Base-by-base conservation (phyloP, 2,113 vertebrate species). In the Pachypanchax playfairii region DNA sequence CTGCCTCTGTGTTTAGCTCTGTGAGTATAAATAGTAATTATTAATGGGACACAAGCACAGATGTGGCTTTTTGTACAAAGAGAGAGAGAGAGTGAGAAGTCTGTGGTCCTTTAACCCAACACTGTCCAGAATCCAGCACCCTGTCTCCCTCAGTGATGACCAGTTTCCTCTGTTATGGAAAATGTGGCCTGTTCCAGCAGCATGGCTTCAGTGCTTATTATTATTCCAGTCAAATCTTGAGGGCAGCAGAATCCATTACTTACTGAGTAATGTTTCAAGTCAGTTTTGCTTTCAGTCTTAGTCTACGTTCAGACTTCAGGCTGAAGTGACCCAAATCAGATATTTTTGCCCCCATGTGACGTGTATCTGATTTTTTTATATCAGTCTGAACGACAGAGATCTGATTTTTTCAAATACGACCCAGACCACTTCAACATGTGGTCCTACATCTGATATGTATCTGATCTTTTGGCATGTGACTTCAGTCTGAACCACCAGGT, bases 41-140 rank as follows among this genome's bases (percentile, higher is more conserved):
- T 87, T 87, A 83, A 88, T 87, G 86, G 59, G 60, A 75, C 28
- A 42, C 43, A 42, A 69, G 63, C 66, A 52, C 82, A 87, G 81
- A 85, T 86, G 80, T 80, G 59, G 49, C 46, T 39, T 21, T 50
- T 57, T 43, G 31, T 28, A 2, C 39, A 57, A 15, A 26, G 44
- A 42, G 28, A 25, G 20, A 39, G 48, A 41, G 38, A 25, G 18
- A 44, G 47, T 6, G 4, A 26, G 49, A 46, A 1, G 15, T 62
- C 15, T 59, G 53, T 64, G 51, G 47, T 63, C 28, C 55, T 79
- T 83, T 66, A 18, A 66, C 52, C 67, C 70, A 47, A 56, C 46
- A n/a, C 33, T 36, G 25, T 61, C 49, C 60, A 75, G 49, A 65
- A 49, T 56, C 54, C 55, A 28, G 41, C 41, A 54, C 14, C 28